phyloP scores from a whole-genome alignment of 2,113 vertebrate species.

The Cettia cetti region DNA sequence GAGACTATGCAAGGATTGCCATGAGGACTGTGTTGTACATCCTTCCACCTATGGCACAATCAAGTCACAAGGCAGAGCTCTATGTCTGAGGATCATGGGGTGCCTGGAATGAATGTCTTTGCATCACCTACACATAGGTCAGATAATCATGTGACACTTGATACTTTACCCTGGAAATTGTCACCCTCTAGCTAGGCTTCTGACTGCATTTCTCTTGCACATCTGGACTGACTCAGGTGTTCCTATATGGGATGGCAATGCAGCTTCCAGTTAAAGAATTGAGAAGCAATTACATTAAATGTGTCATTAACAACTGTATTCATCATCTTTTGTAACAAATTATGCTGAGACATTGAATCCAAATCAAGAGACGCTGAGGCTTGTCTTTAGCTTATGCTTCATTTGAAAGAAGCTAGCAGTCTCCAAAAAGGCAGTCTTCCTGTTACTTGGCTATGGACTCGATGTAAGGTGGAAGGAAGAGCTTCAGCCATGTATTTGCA shows the following conservation, averaged over 20 bases:
- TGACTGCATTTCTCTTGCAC: background rate
- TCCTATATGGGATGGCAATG: background rate
- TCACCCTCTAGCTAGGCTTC: slow-evolving; percentile 32
- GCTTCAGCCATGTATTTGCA: background rate
- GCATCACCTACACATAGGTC: background rate
- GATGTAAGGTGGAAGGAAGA: background rate
- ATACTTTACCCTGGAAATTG: background rate
- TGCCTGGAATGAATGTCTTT: background rate
- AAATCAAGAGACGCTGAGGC: background rate
- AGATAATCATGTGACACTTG: background rate
- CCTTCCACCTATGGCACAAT: background rate
- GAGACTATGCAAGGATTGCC: background rate
- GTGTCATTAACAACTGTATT: background rate
- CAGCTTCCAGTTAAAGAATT: background rate
- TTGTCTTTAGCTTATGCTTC: background rate
- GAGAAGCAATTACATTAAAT: background rate
- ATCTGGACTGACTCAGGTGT: background rate
- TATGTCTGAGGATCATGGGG: background rate
- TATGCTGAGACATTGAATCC: background rate
- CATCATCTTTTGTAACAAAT: background rate
- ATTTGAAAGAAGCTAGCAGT: background rate
- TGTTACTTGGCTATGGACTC: background rate
- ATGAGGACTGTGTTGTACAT: background rate
- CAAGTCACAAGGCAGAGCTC: background rate
- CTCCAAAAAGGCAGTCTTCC: background rate